Conservation (phyloP, 2,797 vertebrate genomes). For the Eulemur rubriventer region DNA sequence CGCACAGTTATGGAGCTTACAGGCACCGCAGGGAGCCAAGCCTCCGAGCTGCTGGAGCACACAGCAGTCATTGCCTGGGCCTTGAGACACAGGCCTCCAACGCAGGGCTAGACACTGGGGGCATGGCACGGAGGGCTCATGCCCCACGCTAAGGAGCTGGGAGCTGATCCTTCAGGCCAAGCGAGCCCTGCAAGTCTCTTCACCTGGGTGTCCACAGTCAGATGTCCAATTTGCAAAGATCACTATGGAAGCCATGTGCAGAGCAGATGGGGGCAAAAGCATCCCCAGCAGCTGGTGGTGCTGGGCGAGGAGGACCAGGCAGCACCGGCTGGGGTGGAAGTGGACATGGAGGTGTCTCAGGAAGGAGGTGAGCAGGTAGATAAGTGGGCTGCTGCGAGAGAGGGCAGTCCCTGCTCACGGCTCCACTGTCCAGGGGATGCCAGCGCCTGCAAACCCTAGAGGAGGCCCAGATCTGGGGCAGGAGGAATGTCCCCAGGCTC, state of each 20-base stretch:
- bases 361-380: neutral
- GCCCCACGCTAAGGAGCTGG: neutral
- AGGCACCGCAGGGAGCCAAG: neutral
- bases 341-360: neutral
- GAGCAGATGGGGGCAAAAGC: fast-evolving
- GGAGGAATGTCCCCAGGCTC: fast-evolving
- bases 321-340: neutral
- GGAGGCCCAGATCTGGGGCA: neutral
- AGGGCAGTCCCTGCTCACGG: fast-evolving
- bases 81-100: fast-evolving
- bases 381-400: too few species aligned
- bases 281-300: too few species aligned
- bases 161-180: neutral
- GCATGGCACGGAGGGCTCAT: fast-evolving
- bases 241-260: neutral
- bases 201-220: fast-evolving
- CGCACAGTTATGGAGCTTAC: neutral
- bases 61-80: neutral
- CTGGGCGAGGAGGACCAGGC: neutral
- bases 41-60: fast-evolving
- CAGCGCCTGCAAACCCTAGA: neutral
- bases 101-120: neutral
- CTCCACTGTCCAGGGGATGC: neutral
- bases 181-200: neutral
- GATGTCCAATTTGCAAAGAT: neutral